Conservation (phyloP, 37 sponge, comb jelly and placozoan species). For the Tethya wilhelma region DNA sequence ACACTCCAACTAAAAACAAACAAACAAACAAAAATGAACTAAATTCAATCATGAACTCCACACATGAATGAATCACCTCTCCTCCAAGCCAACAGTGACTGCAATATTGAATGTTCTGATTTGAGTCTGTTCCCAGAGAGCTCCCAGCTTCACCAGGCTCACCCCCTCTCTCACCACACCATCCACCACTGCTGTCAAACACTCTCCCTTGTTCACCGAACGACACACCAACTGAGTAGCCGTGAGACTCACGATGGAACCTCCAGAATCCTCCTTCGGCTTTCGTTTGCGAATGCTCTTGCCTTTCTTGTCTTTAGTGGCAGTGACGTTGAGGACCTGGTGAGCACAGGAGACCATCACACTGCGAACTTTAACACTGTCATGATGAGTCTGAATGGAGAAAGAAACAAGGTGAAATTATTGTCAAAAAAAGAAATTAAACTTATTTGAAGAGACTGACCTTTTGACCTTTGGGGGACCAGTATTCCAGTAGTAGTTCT, state of each 20-base stretch:
- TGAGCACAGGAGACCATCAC: conserved; percentile 54
- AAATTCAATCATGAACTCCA: no score
- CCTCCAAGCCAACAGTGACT: background rate
- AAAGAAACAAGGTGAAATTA: background rate
- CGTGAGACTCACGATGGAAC: conserved; percentile 54
- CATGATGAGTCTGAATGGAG: conserved; percentile 19
- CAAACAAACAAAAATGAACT: no score
- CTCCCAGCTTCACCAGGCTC: conserved; percentile 24
- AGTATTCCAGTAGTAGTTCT: conserved; percentile 61
- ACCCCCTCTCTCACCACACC: conserved; percentile 62
- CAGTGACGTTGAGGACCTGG: conserved; percentile 56
- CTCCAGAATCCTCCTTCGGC: conserved; percentile 23
- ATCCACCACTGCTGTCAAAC: conserved; percentile 53
- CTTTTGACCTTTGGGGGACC: conserved; percentile 41
- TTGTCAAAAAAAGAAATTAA: background rate
- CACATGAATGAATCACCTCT: no score
- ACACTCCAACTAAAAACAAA: no score
- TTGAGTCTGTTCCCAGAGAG: conserved; percentile 18
- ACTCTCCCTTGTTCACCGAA: conserved; percentile 21
- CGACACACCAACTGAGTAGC: conserved; percentile 53
- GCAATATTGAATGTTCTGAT: conserved; percentile 20
- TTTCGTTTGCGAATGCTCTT: conserved; percentile 54
- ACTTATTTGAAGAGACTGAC: background rate
- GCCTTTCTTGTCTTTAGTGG: conserved; percentile 47
- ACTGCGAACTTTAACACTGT: conserved; percentile 63